Base-by-base conservation (phyloP, 2,797 vertebrate genomes). In the Hyperoplus lanceolatus region DNA sequence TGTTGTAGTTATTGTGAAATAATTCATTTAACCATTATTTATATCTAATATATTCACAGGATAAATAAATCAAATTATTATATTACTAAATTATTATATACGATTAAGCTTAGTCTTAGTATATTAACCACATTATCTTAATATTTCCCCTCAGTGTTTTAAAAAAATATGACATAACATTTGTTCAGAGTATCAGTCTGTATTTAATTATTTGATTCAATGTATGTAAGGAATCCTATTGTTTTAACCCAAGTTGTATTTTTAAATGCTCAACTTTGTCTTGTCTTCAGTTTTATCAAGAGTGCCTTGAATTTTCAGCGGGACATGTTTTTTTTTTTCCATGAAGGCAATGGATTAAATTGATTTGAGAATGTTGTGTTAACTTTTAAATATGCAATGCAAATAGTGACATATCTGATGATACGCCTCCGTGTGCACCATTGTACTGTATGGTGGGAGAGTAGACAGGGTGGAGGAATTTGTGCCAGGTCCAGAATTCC, bases 291-390 rank as follows among this genome's bases (percentile, higher is more conserved):
- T 93, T 90, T 74, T 89, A 89, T 92, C 83, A 81, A 93, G 89
- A 94, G 95, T 95, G 94, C 95, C 95, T 96, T 95, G 89, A 88
- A 79, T 91, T 69, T 90, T 89, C 61, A 75, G 79, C 65, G 71
- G 38, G 73, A 71, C n/a, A 15, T 42, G 42, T 75, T 79, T 55
- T 73, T 60, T 73, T 60, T 73, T 50, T 59, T 55, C 72, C 70
- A 61, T 45, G n/a, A 79, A 54, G 41, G 53, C 3, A 41, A 65
- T 53, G 51, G 70, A 61, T 64, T 65, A 63, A 83, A 55, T 16
- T 36, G 58, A 67, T 16, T 18, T 21, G 45, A 72, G 48, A 49
- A 71, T 82, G 78, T 88, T 72, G 75, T 82, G 80, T 51, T 67
- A 81, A 63, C 67, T 10, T 81, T 84, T 64, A 53, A 87, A 89